Evolutionary conservation across 1,140 invertebrate species (phyloP), one percentile per base, ranked within the genome.

Genomic region (Cheumatopsyche charites): DNA sequence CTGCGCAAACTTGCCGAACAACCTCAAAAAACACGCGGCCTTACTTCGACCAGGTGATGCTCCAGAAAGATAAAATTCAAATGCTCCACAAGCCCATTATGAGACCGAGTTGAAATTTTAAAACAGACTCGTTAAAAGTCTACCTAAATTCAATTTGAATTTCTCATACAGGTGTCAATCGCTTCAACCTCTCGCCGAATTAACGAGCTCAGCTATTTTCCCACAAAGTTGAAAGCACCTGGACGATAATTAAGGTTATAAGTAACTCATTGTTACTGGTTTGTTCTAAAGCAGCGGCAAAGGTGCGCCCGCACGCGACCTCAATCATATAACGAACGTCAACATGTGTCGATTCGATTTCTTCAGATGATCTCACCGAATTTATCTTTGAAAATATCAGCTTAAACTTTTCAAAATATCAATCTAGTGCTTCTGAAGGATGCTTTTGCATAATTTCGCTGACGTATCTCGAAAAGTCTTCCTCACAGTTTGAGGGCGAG

Each of bases 251-350:
- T 58, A 58, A 58, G 55, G 55, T 26, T 58, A 58, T 58, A 58
- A 58, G 55, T 58, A 58, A 25, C 55, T 58, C 55, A 58, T 58
- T 58, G 55, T 58, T 58, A 58, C 55, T 58, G 55, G 55, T 58
- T 58, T 58, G 55, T 58, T 58, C 55, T 58, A 58, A 58, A 58
- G 55, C 49, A n/a, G n/a, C 29, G 55, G 55, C 55, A 58, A 58
- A 58, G 55, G 55, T 58, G 55, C 55, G 55, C 25, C 55, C 55
- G 23, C 55, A 58, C 55, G 55, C 55, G 55, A 58, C 55, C 23
- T 26, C 17, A 25, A 58, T 36, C 29, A 36, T n/a, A 58, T 23
- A 23, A 26, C 55, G 21, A 58, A 25, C 23, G 23, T 58, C 55
- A 58, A 58, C 55, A 58, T 58, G 19, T 25, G 23, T 58, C 29